phyloP scores from a whole-genome alignment of 2,888 invertebrate species.

The Drosophila nigricruria region DNA sequence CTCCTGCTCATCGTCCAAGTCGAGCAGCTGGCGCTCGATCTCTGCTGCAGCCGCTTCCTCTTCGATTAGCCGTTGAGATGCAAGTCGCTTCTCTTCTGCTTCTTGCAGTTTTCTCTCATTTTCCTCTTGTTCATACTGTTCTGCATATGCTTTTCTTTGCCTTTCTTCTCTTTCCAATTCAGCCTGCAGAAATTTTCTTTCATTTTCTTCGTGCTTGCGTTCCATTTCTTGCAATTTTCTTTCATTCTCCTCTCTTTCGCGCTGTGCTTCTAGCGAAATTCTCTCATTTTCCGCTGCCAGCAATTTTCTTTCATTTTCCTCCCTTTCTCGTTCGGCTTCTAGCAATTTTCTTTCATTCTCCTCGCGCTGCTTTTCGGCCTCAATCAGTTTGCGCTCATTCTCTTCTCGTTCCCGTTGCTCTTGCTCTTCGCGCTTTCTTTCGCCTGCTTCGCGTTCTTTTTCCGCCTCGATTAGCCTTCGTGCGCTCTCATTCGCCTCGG shows the following conservation, averaged over 20 bases:
- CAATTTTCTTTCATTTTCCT: slow-evolving; percentile 47
- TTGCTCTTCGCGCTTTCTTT: slow-evolving; percentile 36
- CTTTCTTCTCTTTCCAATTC: slow-evolving; percentile 42
- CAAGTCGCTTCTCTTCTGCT: slow-evolving; percentile 41
- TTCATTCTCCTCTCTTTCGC: slow-evolving; percentile 32
- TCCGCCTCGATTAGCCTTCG: slow-evolving; percentile 53
- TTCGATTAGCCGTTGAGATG: slow-evolving; percentile 45
- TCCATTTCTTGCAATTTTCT: slow-evolving; percentile 32
- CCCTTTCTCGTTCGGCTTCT: slow-evolving; percentile 46
- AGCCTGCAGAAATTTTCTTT: slow-evolving; percentile 38
- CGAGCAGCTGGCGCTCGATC: slow-evolving; percentile 51
- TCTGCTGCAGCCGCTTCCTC: slow-evolving; percentile 50
- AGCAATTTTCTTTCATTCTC: slow-evolving; percentile 37
- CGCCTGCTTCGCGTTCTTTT: slow-evolving; percentile 27
- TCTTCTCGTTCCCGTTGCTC: slow-evolving; percentile 30
- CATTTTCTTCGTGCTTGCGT: slow-evolving; percentile 38
- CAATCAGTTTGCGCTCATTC: slow-evolving; percentile 41
- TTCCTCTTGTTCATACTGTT: slow-evolving; percentile 51
- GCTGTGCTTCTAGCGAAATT: slow-evolving; percentile 37
- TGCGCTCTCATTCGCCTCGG: slow-evolving; percentile 55
- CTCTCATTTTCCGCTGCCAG: slow-evolving; percentile 37
- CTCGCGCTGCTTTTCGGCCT: slow-evolving; percentile 45
- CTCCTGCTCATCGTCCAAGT: slow-evolving; percentile 58
- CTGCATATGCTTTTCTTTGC: slow-evolving; percentile 47
- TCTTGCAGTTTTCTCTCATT: slow-evolving; percentile 49